Evolutionary conservation across 2,797 vertebrate species (phyloP).

Genomic region (Falco rusticolus): DNA sequence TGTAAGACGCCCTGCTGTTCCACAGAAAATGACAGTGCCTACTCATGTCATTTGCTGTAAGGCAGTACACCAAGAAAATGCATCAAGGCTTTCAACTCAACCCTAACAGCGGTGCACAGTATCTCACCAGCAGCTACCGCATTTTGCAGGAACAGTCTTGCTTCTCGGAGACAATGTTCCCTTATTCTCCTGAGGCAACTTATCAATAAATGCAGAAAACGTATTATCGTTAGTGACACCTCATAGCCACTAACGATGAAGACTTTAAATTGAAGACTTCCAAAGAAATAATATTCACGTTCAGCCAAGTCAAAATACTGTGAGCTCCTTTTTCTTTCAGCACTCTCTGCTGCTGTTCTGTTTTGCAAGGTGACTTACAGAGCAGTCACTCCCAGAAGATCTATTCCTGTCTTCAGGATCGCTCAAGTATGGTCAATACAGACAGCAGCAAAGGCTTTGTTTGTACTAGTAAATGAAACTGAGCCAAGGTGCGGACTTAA

Average conservation of each 20-base stretch:
- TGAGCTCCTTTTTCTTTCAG: neutral
- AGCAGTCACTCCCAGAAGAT: neutral
- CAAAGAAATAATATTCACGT: neutral
- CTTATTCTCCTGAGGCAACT: neutral
- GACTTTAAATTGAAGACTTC: neutral
- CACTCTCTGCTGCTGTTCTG: neutral
- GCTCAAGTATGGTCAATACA: neutral
- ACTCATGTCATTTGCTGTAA: neutral
- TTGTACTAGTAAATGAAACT: slow-evolving; percentile 22
- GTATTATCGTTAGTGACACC: neutral
- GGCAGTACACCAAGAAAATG: neutral
- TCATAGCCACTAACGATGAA: neutral
- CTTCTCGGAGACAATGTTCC: neutral
- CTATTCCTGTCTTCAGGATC: neutral
- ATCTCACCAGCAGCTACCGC: neutral
- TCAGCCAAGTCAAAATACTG: neutral
- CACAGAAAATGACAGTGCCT: neutral
- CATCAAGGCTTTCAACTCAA: rapidly evolving
- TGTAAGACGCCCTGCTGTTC: neutral
- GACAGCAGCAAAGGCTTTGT: slow-evolving; percentile 5
- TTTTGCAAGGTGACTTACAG: neutral
- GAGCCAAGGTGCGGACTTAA: slow-evolving; percentile 32
- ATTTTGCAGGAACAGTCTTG: neutral
- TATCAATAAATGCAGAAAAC: neutral
- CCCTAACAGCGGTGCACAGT: rapidly evolving